Evolutionary conservation across 2,797 vertebrate species (phyloP).

Genomic region (Sebastes steindachneri): DNA sequence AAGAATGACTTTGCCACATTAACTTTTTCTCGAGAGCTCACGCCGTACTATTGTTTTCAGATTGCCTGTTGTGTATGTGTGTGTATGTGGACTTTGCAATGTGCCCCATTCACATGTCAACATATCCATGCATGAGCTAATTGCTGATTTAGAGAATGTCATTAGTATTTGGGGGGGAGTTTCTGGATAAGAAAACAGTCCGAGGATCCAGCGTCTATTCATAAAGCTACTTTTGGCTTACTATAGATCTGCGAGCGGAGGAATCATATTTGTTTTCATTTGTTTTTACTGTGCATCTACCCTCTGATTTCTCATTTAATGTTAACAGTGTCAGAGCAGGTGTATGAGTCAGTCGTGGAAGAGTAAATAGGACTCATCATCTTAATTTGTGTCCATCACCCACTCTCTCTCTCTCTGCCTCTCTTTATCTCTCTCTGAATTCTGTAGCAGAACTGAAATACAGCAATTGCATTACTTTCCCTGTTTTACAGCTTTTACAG

Average conservation of each 20-base stretch:
- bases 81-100: neutral
- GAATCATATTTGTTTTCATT: conserved; percentile 14
- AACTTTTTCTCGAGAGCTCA: neutral
- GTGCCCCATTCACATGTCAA: neutral
- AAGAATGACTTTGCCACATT: conserved; percentile 24
- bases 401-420: neutral
- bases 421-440: neutral
- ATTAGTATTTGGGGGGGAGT: neutral
- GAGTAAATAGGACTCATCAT: conserved; percentile 37
- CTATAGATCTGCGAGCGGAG: neutral
- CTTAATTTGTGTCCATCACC: conserved; percentile 36
- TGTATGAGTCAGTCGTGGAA: conserved; percentile 37
- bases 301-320: conserved; percentile 22
- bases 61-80: neutral
- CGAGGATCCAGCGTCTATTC: neutral
- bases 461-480: neutral
- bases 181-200: neutral
- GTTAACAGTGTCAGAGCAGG: conserved; percentile 23
- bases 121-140: neutral
- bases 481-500: neutral
- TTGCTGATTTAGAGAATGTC: neutral
- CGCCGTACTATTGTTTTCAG: neutral
- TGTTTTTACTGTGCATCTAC: neutral
- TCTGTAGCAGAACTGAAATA: neutral
- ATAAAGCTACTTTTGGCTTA: neutral